Evolutionary conservation across 2,888 invertebrate species (phyloP).

Genomic region (Parthenolecanium corni): DNA sequence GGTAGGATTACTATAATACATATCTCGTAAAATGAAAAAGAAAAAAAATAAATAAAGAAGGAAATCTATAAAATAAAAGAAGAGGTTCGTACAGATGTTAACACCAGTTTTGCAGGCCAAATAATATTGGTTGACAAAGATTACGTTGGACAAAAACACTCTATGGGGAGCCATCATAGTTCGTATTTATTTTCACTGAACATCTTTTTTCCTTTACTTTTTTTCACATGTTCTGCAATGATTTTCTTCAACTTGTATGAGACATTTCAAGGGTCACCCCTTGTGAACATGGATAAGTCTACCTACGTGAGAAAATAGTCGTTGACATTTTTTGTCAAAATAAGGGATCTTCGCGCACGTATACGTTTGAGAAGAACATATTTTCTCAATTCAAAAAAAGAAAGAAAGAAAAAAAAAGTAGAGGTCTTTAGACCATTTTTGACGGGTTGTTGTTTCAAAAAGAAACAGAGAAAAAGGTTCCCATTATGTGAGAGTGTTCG

Average conservation of each 20-base stretch:
- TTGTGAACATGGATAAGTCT: background rate
- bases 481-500: too few relatives aligned
- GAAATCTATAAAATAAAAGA: background rate
- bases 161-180: slow-evolving; percentile 18
- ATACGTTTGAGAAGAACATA: too few relatives aligned
- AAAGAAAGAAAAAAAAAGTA: too few relatives aligned
- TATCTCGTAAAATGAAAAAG: background rate
- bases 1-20: too few relatives aligned
- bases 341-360: background rate
- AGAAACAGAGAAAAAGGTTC: too few relatives aligned
- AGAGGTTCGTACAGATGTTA: slow-evolving; percentile 9
- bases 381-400: too few relatives aligned
- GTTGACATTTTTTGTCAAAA: slow-evolving; percentile 16
- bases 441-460: too few relatives aligned
- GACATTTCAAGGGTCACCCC: background rate
- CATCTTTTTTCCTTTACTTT: background rate
- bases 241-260: slow-evolving; percentile 6
- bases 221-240: background rate
- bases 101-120: background rate
- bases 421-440: too few relatives aligned
- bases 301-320: slow-evolving; percentile 13
- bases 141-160: slow-evolving; percentile 12
- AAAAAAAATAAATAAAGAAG: background rate
- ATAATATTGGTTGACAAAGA: slow-evolving; percentile 13
- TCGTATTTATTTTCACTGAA: slow-evolving; percentile 14